phyloP scores from a whole-genome alignment of 2,113 vertebrate genomes.

The Ceratotherium simum region DNA sequence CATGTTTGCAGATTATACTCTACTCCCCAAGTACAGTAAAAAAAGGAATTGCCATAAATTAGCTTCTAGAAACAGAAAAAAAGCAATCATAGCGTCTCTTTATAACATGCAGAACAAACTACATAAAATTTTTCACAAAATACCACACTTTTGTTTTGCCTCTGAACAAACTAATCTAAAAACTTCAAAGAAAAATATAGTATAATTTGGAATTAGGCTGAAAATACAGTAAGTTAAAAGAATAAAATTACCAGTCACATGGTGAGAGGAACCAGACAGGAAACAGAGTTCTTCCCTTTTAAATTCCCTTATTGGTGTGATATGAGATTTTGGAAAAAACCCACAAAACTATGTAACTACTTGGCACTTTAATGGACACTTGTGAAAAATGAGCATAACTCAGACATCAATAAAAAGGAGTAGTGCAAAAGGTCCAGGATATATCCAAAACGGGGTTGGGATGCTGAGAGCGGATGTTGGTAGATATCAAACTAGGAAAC shows the following conservation, averaged over 20 bases:
- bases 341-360: not conserved
- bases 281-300: not conserved
- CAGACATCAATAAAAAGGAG: not conserved
- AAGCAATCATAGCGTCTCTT: not conserved
- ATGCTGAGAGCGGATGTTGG: not conserved
- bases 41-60: constrained; percentile 41
- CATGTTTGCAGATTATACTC: not conserved
- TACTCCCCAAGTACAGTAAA: not conserved
- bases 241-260: not conserved
- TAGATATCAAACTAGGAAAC: not conserved
- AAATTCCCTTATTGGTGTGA: not conserved
- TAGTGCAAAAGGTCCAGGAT: not conserved
- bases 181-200: not conserved
- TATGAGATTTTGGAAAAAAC: not conserved
- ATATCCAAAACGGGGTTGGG: not conserved
- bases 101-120: not conserved
- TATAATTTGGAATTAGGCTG: not conserved
- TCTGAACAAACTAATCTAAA: constrained; percentile 10
- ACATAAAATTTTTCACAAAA: not conserved
- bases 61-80: constrained; percentile 40
- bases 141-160: not conserved
- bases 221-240: not conserved
- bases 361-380: not conserved
- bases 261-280: not conserved
- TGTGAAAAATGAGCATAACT: not conserved